phyloP scores from a whole-genome alignment of 53 echinoderm and acorn worm genomes.

The Temnopleurus reevesii region DNA sequence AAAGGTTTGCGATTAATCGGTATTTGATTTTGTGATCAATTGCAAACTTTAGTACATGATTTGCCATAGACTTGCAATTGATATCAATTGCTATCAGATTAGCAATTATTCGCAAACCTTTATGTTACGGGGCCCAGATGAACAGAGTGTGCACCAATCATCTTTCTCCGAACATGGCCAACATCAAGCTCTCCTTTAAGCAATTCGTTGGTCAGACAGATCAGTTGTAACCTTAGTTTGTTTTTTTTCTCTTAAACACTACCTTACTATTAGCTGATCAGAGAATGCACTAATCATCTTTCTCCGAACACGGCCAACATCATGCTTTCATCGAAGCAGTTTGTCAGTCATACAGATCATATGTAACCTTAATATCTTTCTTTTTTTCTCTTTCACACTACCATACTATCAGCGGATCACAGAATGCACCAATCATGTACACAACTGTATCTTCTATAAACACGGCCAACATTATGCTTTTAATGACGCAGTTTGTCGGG shows the following conservation, averaged over 20 bases:
- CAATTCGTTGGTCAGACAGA: conserved; percentile 66
- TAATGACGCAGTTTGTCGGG: conserved; percentile 71
- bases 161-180: conserved; percentile 70
- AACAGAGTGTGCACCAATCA: conserved; percentile 72
- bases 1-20: too few species aligned
- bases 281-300: conserved; percentile 65
- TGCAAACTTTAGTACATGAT: too few species aligned
- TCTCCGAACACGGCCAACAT: conserved; percentile 71
- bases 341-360: conserved; percentile 59
- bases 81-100: too few species aligned
- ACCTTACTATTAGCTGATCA: conserved; percentile 82
- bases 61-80: too few species aligned
- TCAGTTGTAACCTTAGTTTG: too few species aligned
- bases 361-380: too few species aligned
- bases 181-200: conserved; percentile 84
- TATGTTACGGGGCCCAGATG: conserved; percentile 57
- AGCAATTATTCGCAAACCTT: background rate
- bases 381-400: background rate
- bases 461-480: conserved; percentile 79
- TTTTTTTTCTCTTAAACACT: background rate
- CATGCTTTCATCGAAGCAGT: conserved; percentile 75
- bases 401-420: conserved; percentile 69
- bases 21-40: too few species aligned
- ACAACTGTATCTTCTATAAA: too few species aligned
- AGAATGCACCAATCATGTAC: conserved; percentile 70